Conservation (phyloP, 2,113 vertebrate species). For the Podiceps cristatus region DNA sequence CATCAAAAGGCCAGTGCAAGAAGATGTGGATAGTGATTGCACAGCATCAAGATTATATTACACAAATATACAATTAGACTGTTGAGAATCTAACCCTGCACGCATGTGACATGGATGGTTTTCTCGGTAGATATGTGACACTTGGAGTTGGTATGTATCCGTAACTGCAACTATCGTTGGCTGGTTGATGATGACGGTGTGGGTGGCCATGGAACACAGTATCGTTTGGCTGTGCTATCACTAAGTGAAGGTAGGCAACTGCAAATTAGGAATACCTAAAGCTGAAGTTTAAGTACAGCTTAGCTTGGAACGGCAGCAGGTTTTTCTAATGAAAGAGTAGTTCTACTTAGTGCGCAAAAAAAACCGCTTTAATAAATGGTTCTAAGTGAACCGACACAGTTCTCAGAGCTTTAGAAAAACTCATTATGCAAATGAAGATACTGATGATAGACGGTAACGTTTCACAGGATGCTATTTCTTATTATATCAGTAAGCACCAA, state of each 20-base stretch:
- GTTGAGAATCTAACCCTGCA: slow-evolving; percentile 73
- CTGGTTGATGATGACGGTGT: neutral
- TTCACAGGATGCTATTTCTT: slow-evolving; percentile 81
- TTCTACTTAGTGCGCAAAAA: slow-evolving; percentile 26
- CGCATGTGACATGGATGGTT: slow-evolving; percentile 51
- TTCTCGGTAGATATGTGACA: slow-evolving; percentile 38
- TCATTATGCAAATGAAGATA: slow-evolving; percentile 69
- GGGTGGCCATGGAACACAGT: neutral
- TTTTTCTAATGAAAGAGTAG: slow-evolving; percentile 56
- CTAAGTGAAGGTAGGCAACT: slow-evolving; percentile 49
- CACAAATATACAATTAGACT: slow-evolving; percentile 84
- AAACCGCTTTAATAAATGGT: slow-evolving; percentile 62
- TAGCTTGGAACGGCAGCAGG: slow-evolving; percentile 14
- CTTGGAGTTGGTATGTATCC: slow-evolving; percentile 26
- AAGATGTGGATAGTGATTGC: slow-evolving; percentile 74
- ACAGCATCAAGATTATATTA: slow-evolving; percentile 77
- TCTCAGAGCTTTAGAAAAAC: slow-evolving; percentile 66
- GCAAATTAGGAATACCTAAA: slow-evolving; percentile 50
- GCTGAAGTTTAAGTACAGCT: slow-evolving; percentile 53
- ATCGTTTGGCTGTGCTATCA: neutral
- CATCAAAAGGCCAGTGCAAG: slow-evolving; percentile 78
- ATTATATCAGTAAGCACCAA: slow-evolving; percentile 83
- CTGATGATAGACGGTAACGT: slow-evolving; percentile 56
- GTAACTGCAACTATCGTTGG: neutral
- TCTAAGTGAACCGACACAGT: slow-evolving; percentile 49